These are phyloP conservation scores for Albula goreensis DNA, from an alignment of 2,113 vertebrate genomes.

Conservation along the genomic window DNA sequence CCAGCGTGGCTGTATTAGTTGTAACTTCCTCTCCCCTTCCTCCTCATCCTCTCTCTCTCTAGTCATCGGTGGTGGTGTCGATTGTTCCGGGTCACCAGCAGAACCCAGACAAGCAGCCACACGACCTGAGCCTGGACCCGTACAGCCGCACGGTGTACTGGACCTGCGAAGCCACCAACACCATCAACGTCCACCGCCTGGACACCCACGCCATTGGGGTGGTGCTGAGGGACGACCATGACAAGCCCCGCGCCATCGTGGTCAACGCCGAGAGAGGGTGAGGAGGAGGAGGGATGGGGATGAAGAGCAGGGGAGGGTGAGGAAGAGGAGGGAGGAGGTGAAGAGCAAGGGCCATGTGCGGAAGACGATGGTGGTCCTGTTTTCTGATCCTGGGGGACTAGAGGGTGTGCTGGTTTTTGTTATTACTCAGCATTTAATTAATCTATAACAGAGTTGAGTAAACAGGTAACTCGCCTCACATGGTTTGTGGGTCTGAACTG, in stretches of 20 bases:
- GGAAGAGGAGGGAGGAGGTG: neutral
- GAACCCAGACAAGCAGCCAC: conserved; percentile 80
- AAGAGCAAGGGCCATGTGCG: neutral
- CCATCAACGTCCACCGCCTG: conserved; percentile 84
- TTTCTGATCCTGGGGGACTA: no score
- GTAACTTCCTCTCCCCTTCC: conserved; percentile 42
- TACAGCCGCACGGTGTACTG: conserved; percentile 91
- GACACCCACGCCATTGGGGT: conserved; percentile 79
- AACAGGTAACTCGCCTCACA: no score
- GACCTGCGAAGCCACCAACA: conserved; percentile 90
- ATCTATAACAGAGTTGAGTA: no score
- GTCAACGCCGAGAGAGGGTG: conserved; percentile 90
- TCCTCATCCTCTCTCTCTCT: conserved; percentile 9
- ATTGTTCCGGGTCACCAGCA: conserved; percentile 66
- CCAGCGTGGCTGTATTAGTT: no score
- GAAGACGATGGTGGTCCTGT: neutral
- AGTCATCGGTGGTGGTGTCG: conserved; percentile 79
- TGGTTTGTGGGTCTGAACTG: no score
- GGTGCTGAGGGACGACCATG: conserved; percentile 82
- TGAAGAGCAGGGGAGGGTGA: neutral
- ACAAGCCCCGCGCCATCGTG: conserved; percentile 83
- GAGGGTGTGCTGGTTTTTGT: no score
- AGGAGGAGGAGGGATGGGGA: conserved; percentile 30
- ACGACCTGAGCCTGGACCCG: conserved; percentile 87
- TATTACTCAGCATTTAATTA: no score